phyloP scores from a whole-genome alignment of 2,797 vertebrate species.

The Tokudaia tokunoshimensis region DNA sequence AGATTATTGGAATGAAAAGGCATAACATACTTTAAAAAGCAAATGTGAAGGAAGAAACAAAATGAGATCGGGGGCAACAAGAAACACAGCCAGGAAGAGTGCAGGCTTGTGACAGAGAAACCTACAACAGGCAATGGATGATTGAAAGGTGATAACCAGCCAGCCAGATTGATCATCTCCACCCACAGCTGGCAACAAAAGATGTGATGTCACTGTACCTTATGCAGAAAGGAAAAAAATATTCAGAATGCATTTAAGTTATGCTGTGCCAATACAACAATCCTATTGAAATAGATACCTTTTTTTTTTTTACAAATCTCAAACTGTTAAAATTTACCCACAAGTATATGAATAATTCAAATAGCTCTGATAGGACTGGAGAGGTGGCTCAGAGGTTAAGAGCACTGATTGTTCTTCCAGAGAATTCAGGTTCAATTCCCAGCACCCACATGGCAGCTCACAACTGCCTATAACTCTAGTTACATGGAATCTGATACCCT shows the following conservation, averaged over 20 bases:
- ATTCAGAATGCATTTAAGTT: not conserved
- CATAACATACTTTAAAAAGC: not conserved
- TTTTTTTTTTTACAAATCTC: not conserved
- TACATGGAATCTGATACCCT: not conserved
- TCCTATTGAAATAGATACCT: not conserved
- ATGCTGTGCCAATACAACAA: slow-evolving; percentile 11
- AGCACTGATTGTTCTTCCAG: not conserved
- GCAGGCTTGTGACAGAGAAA: not conserved
- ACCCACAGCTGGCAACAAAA: not conserved
- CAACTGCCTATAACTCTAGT: not conserved
- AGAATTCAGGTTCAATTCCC: not conserved
- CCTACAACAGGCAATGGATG: fast-evolving
- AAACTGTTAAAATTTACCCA: not conserved
- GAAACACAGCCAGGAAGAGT: not conserved
- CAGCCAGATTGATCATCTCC: not conserved
- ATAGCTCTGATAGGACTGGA: not conserved
- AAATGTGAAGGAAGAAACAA: not conserved
- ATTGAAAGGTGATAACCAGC: not conserved
- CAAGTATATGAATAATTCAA: not conserved
- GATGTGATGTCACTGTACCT: not conserved
- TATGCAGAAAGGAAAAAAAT: not conserved
- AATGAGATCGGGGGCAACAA: not conserved
- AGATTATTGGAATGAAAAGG: not conserved
- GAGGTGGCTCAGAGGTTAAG: not conserved
- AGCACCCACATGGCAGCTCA: not conserved